phyloP scores from a whole-genome alignment of 2,113 vertebrate genomes.

The Zosterops hypoxanthus region DNA sequence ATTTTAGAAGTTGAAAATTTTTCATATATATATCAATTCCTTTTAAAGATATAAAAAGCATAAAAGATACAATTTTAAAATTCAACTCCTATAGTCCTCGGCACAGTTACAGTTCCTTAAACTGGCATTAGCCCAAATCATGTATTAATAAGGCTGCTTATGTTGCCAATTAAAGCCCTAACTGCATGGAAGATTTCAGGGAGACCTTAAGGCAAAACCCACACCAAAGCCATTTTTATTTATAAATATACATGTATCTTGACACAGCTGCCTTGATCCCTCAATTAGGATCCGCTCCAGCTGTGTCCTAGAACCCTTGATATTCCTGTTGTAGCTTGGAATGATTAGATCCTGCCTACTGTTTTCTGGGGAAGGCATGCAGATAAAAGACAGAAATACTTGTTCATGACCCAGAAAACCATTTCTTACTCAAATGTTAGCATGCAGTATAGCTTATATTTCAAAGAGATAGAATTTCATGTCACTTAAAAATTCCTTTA shows the following conservation, averaged over 20 bases:
- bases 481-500: background rate
- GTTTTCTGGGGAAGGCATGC: background rate
- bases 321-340: background rate
- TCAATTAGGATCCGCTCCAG: background rate
- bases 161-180: background rate
- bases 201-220: background rate
- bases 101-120: background rate
- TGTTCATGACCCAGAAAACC: slow-evolving; percentile 1
- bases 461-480: background rate
- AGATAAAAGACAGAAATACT: background rate
- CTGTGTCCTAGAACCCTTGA: background rate
- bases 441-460: background rate
- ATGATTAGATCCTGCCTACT: background rate
- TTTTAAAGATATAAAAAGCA: background rate
- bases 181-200: background rate
- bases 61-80: background rate
- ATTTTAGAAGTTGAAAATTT: background rate
- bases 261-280: background rate
- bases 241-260: background rate
- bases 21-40: background rate
- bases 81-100: background rate
- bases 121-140: background rate
- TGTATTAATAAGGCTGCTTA: background rate
- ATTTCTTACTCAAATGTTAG: background rate
- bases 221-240: background rate